Evolutionary conservation across 2,888 invertebrate genomes (phyloP), one percentile per base, ranked within the genome.

Genomic region (Macrosiphum euphorbiae): DNA sequence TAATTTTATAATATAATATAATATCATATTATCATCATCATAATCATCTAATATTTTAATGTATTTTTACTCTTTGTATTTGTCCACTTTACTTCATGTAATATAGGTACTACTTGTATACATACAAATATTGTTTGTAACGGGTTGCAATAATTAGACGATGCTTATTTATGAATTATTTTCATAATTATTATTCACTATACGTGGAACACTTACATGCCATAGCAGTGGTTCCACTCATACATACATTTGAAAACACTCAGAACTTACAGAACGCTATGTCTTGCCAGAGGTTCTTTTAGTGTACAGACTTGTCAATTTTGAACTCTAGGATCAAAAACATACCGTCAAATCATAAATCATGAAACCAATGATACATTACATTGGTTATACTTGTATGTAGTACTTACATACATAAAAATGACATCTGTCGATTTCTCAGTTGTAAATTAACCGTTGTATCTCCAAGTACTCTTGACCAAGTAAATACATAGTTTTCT

Each of bases 241-340:
- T 5, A 67, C 13, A 67, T 13, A 13, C 47, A 28, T 47, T 47
- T 1, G 26, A 47, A 28, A 86, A 28, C 1, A 86, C 47, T 28
- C 28, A 47, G 47, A 86, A 86, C 86, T 86, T 86, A 47, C 44
- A 86, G 86, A 86, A 28, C 86, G 47, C 86, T 13, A 86, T 86
- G 86, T 16, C 86, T 4, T 47, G 86, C 86, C 86, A 86, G 86
- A 10, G 86, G 28, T 86, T 86, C 86, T 44, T 67, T 5, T 67
- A 67, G 67, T 67, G n/a, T 67, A 67, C 67, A 67, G n/a, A n/a
- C 67, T 67, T 67, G 4, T 67, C 16, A 67, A 67, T n/a, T 67
- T 67, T 67, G 13, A 67, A 67, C 67, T 67, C 13, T 16, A 67
- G 5, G 16, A 67, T 67, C 67, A 67, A 67, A 67, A 67, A 67